Percentiles rank a stretch among this genome's conserved stretches.
Evolutionary conservation across 2,797 vertebrate species (phyloP).

Genomic region (Graptemys geographica): DNA sequence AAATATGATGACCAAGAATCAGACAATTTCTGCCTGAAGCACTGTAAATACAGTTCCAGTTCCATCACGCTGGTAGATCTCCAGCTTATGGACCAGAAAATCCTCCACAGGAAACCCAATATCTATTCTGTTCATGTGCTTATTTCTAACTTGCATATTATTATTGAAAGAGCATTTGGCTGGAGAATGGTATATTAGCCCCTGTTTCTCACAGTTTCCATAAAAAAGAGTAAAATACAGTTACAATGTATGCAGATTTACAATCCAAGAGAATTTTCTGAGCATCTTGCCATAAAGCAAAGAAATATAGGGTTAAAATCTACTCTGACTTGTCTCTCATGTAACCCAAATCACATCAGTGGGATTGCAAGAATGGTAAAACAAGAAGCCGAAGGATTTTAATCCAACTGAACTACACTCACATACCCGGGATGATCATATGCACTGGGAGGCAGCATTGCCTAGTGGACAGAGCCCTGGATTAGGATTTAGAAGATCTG

Average conservation of each 20-base stretch:
- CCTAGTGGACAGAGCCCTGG: fast-evolving
- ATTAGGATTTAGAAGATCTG: fast-evolving
- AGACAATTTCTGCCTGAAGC: neutral
- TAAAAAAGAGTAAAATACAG: neutral
- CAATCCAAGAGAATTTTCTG: neutral
- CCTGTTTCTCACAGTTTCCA: neutral
- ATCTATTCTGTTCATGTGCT: neutral
- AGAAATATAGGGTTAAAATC: neutral
- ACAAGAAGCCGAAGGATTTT: neutral
- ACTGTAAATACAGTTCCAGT: neutral
- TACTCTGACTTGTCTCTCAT: neutral
- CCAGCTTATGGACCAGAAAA: neutral
- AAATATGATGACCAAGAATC: neutral
- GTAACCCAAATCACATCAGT: neutral
- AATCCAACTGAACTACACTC: fast-evolving
- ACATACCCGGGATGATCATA: fast-evolving
- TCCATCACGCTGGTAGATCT: neutral
- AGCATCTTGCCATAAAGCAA: neutral
- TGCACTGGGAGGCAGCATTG: fast-evolving
- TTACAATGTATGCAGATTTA: neutral
- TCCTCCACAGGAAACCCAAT: neutral
- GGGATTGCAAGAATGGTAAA: neutral
- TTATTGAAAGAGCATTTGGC: neutral
- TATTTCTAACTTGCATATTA: neutral
- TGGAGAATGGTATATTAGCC: neutral